Base-by-base conservation (phyloP, 2,888 invertebrate species). In the Halictus quadricinctus region DNA sequence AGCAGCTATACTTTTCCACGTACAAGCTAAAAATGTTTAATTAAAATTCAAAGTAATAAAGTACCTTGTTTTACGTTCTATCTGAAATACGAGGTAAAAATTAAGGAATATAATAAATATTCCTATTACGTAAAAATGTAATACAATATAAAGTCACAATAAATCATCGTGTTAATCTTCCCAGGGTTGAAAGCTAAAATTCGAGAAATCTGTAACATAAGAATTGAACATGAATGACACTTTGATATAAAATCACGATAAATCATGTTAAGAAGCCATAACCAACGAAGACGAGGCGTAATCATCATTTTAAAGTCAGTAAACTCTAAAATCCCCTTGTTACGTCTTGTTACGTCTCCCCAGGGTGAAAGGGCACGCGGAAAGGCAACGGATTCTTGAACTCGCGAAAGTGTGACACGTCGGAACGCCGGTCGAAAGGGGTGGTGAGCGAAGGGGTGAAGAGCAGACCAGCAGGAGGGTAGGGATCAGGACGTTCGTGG, bases 401-500 rank as follows among this genome's bases (percentile, higher is more conserved):
- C 75, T 72, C 72, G 72, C 58, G 50, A 29, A 64, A 76, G 64
- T 41, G 76, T 60, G 79, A 81, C 46, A 50, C 48, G 60, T 25
- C 66, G 29, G 60, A 2, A 75, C 13, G 41, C 10, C 54, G 48
- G 58, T 64, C 54, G 64, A 41, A 43, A 72, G 66, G 41, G 74
- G 58, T 29, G 72, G 60, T n/a, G 43, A 18, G 25, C 18, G 69
- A 66, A 54, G 41, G 80, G 79, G 54, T 12, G 80, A 76, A 41
- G 41, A 46, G 29, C 74, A 29, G 54, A n/a, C n/a, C 58, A n/a
- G 58, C 12, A 13, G 50, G 18, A 80, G 69, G 72, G 77, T 70
- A 74, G 75, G 83, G 73, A 78, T 72, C 29, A 76, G 41, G 72
- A 72, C 15, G 58, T 89, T 86, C 85, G 69, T 41, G 73, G 84